Evolutionary conservation across 37 sponge, comb jelly and placozoan species (phyloP).

Genomic region (Halisarca cf. caerulea): DNA sequence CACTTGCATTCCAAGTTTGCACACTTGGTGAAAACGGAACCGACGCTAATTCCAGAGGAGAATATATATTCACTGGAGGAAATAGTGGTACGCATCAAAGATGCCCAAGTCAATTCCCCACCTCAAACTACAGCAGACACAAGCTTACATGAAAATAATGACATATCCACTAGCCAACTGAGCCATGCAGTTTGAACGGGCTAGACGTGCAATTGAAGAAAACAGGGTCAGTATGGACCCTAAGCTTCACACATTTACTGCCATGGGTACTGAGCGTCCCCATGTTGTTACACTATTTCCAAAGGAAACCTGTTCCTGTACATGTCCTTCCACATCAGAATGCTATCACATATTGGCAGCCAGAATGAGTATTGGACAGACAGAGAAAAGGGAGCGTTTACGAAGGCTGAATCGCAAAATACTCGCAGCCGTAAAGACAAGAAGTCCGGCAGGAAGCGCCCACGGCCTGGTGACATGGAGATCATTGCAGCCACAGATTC

Average conservation of each 20-base stretch:
- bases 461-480: conserved; percentile 31
- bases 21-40: conserved; percentile 2
- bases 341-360: conserved; percentile 48
- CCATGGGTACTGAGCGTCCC: conserved; percentile 26
- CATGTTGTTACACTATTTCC: conserved; percentile 41
- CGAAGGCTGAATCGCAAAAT: neutral
- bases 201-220: conserved; percentile 34
- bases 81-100: conserved; percentile 26
- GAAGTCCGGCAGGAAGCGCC: conserved; percentile 38
- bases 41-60: conserved; percentile 14
- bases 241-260: conserved; percentile 38
- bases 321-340: conserved; percentile 29
- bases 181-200: conserved; percentile 38
- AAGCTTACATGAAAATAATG: conserved; percentile 8
- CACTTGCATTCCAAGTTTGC: conserved; percentile 24
- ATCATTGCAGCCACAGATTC: conserved; percentile 24
- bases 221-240: conserved; percentile 35
- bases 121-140: neutral
- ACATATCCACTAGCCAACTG: neutral
- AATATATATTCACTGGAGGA: conserved; percentile 6
- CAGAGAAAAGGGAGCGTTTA: conserved; percentile 1
- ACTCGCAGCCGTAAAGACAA: conserved; percentile 26
- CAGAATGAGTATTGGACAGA: conserved; percentile 27
- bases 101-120: neutral
- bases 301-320: conserved; percentile 38